Evolutionary conservation across 2,113 vertebrate genomes (phyloP).

Genomic region (Lipophrys pholis): DNA sequence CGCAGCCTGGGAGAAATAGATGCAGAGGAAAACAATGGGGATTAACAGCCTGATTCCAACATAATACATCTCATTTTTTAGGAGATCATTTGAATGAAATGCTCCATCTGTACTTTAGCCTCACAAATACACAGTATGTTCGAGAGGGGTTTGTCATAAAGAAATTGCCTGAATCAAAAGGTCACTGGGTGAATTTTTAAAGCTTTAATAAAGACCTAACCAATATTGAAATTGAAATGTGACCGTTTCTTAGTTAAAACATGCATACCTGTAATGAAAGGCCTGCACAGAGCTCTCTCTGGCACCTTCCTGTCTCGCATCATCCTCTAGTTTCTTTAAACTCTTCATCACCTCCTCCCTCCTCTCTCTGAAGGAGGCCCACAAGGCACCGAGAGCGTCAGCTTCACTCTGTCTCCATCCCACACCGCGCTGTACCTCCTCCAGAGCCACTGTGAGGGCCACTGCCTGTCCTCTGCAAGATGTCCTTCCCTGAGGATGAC

Average conservation of each 20-base stretch:
- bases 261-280: constrained; percentile 89
- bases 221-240: too few species aligned
- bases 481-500: constrained; percentile 76
- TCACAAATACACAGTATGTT: constrained; percentile 4
- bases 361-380: constrained; percentile 86
- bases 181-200: not conserved
- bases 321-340: constrained; percentile 89
- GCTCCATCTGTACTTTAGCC: constrained; percentile 21
- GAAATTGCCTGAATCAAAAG: constrained; percentile 10
- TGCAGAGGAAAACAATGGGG: constrained; percentile 62
- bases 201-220: not conserved
- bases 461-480: constrained; percentile 89
- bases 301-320: constrained; percentile 80
- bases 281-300: constrained; percentile 88
- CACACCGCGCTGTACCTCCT: constrained; percentile 88
- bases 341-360: constrained; percentile 89
- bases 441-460: constrained; percentile 83
- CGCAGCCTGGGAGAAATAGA: constrained; percentile 86
- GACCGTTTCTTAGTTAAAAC: not conserved
- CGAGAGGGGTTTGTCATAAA: not conserved
- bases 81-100: constrained; percentile 25
- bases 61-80: constrained; percentile 34
- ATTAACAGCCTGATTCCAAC: constrained; percentile 49
- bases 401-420: constrained; percentile 95
- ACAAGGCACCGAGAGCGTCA: constrained; percentile 86